Base-by-base conservation (phyloP, 2,797 vertebrate species). In the Agapornis canus region DNA sequence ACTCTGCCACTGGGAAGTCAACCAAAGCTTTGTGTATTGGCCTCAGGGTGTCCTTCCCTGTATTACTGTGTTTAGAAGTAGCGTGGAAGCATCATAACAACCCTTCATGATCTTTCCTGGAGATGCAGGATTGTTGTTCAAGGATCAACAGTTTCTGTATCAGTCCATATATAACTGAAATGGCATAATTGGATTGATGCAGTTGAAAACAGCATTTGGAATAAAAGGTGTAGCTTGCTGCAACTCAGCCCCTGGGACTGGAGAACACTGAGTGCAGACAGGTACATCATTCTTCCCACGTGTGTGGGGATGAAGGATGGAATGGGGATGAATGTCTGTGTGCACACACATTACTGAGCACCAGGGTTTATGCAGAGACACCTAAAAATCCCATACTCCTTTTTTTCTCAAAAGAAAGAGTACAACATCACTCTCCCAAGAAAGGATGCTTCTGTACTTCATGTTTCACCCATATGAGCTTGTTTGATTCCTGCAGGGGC, bases 281-380 rank as follows among this genome's bases (percentile, higher is more conserved):
- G 71, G 18, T 29, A 63, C 3, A 18, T 3, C 32, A 4, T 57
- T 80, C 42, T 69, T 65, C n/a, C 31, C 43, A 56, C 8, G 27
- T 10, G 1, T 48, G 11, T 40, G n/a, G n/a, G 32, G 11, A 61
- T 1, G 2, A 37, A 45, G n/a, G 57, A 1, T 10, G 5, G 21
- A 69, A 29, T 11, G 9, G 48, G 9, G 19, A 69, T 29, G 35
- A 70, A 14, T 66, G 18, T 47, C 52, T 39, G 18, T n/a, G 5
- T n/a, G 13, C 6, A 45, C 16, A 21, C 18, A 13, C 14, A 13
- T 48, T 29, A 47, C 40, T 69, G 19, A 78, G 14, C 22, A 29
- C 11, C 29, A n/a, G 11, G 11, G 3, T 42, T 59, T 31, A 23
- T 35, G 17, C 49, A 80, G 43, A 86, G 15, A 29, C 12, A 37